Conservation (phyloP, 2,888 invertebrate genomes). For the Geophilus truncorum region DNA sequence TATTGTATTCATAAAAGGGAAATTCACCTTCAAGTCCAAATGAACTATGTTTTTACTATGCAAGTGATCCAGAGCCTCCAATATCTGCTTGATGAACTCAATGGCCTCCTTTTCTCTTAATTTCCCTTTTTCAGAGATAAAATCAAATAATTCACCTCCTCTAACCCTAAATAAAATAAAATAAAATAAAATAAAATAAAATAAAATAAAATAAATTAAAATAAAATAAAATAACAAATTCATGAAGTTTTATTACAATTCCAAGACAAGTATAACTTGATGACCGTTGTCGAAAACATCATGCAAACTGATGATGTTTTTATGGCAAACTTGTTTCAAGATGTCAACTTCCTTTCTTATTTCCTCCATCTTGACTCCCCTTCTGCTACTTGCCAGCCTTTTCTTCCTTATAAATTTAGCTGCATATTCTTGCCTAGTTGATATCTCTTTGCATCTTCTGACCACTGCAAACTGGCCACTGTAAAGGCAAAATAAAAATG, state of each 20-base stretch:
- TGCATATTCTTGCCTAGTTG: constrained; percentile 56
- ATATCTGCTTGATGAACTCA: constrained; percentile 59
- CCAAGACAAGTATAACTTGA: constrained; percentile 58
- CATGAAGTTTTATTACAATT: constrained; percentile 51
- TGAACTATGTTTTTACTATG: constrained; percentile 61
- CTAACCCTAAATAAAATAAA: constrained; percentile 52
- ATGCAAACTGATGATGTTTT: constrained; percentile 59
- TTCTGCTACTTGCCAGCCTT: constrained; percentile 52
- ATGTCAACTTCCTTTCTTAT: constrained; percentile 59
- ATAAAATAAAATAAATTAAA: neutral
- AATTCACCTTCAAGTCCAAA: constrained; percentile 60
- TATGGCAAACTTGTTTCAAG: constrained; percentile 56
- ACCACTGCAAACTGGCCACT: constrained; percentile 64
- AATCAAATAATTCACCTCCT: constrained; percentile 63
- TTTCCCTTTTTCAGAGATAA: constrained; percentile 53
- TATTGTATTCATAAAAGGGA: neutral
- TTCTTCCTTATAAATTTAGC: constrained; percentile 62
- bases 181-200: neutral
- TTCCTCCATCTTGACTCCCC: constrained; percentile 57
- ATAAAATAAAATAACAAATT: too few relatives aligned
- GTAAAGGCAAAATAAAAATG: constrained; percentile 42
- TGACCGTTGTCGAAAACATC: constrained; percentile 59
- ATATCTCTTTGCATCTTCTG: constrained; percentile 54
- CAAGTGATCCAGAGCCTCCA: constrained; percentile 59
- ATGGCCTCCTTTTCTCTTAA: constrained; percentile 59